These are phyloP conservation scores for Xanthia icteritia DNA, from an alignment of 2,888 invertebrate genomes.

Conservation along the genomic window DNA sequence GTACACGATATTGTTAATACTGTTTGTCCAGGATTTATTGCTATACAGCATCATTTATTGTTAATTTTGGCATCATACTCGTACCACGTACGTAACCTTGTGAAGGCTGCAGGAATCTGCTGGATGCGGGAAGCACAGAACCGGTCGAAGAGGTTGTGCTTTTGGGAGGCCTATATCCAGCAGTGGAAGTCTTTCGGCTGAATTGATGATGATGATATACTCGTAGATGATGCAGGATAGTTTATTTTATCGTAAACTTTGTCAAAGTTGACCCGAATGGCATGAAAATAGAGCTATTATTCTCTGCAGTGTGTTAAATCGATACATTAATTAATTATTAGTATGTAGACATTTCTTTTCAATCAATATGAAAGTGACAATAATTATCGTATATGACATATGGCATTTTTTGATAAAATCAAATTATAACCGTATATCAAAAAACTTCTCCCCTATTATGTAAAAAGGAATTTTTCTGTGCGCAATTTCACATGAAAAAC, in stretches of 20 bases:
- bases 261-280: background rate
- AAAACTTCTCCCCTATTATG: slow-evolving; percentile 4
- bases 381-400: too few species aligned
- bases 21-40: background rate
- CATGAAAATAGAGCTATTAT: background rate
- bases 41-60: slow-evolving; percentile 1
- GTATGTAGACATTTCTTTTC: background rate
- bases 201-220: background rate
- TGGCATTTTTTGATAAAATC: background rate
- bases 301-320: background rate
- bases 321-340: background rate
- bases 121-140: too few species aligned
- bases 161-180: too few species aligned
- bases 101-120: too few species aligned
- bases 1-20: slow-evolving; percentile 14
- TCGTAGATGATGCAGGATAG: too few species aligned
- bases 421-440: background rate
- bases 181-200: too few species aligned
- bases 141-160: too few species aligned
- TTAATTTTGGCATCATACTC: background rate
- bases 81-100: too few species aligned
- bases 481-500: slow-evolving; percentile 47
- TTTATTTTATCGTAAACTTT: background rate
- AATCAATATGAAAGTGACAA: background rate
- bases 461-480: slow-evolving; percentile 27